phyloP scores from a whole-genome alignment of 2,113 vertebrate genomes.

The Excalfactoria chinensis region DNA sequence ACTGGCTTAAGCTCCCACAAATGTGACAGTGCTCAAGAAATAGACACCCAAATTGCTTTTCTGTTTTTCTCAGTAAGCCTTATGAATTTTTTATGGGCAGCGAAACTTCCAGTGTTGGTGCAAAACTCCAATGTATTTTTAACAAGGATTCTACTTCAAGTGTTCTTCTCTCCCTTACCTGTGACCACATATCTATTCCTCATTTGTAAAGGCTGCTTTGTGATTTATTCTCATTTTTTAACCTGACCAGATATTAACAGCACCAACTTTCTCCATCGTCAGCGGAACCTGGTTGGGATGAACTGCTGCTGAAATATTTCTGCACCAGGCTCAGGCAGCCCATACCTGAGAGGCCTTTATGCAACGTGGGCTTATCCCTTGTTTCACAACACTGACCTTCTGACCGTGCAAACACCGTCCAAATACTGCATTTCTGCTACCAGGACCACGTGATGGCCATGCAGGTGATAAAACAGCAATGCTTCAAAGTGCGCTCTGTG shows the following conservation, averaged over 20 bases:
- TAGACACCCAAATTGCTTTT: constrained; percentile 32
- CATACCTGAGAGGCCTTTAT: not conserved
- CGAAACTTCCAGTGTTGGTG: not conserved
- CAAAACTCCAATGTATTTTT: constrained; percentile 6
- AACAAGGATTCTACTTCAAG: not conserved
- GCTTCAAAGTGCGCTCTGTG: not conserved
- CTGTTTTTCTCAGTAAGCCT: constrained; percentile 21
- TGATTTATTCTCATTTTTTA: not conserved
- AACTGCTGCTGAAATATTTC: not conserved
- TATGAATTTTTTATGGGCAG: constrained; percentile 50
- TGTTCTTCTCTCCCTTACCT: not conserved
- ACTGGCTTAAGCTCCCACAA: constrained; percentile 4
- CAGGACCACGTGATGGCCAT: not conserved
- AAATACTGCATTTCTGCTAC: not conserved
- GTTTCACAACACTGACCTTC: constrained; percentile 40
- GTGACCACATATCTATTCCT: not conserved
- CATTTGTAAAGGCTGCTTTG: not conserved
- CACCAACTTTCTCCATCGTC: not conserved
- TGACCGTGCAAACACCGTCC: not conserved
- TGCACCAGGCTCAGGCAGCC: not conserved
- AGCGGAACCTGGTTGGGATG: not conserved
- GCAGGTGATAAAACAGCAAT: not conserved
- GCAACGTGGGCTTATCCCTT: not conserved
- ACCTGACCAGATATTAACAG: not conserved
- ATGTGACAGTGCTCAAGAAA: not conserved